These are phyloP conservation scores for Pilophorus perplexus DNA, from an alignment of 2,888 invertebrate species.

Conservation along the genomic window DNA sequence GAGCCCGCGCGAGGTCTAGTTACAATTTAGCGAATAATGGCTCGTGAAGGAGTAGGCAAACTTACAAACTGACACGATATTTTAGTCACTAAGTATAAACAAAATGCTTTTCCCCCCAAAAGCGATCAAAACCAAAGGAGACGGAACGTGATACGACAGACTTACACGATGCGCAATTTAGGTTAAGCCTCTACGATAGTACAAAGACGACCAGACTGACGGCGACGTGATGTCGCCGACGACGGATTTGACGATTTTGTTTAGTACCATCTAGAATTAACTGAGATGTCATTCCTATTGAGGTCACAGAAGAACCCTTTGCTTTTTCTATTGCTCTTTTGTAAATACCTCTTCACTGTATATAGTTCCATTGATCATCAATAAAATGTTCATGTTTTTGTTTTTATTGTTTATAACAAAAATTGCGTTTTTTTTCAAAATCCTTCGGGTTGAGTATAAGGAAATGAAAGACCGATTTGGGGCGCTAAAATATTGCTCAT, in stretches of 20 bases:
- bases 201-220: slow-evolving; percentile 16
- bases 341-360: slow-evolving; percentile 20
- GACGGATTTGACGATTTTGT: neutral
- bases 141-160: slow-evolving; percentile 18
- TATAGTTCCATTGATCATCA: slow-evolving; percentile 24
- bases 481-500: too few relatives aligned
- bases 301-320: neutral
- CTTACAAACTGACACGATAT: slow-evolving; percentile 6
- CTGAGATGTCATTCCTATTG: slow-evolving; percentile 14
- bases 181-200: neutral
- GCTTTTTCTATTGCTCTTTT: slow-evolving; percentile 4
- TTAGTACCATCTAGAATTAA: slow-evolving; percentile 1
- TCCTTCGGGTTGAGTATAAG: too few relatives aligned
- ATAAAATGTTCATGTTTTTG: slow-evolving; percentile 26
- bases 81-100: slow-evolving; percentile 8
- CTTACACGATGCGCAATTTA: slow-evolving; percentile 10
- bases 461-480: too few relatives aligned
- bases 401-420: neutral
- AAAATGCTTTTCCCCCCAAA: too few relatives aligned
- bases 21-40: neutral
- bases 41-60: neutral
- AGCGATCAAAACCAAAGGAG: slow-evolving; percentile 19
- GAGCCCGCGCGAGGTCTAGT: neutral
- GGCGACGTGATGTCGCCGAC: neutral
- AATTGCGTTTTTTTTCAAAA: neutral